These are phyloP conservation scores for Gobionotothen gibberifrons DNA, from an alignment of 2,797 vertebrate species.

Conservation along the genomic window DNA sequence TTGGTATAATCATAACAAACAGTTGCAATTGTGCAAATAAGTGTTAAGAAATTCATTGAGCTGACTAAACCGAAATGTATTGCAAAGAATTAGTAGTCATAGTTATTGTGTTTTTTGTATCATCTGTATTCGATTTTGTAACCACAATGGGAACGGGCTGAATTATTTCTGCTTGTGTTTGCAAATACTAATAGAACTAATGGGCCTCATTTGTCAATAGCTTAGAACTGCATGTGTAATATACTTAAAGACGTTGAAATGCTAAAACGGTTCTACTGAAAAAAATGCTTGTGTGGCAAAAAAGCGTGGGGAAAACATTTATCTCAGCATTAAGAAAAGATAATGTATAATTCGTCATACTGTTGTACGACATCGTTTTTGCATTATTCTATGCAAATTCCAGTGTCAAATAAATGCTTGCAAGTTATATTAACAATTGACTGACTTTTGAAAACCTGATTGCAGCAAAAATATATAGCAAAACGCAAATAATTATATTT, in stretches of 20 bases:
- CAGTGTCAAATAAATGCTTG: background rate
- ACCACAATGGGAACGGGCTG: background rate
- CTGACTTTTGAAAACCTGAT: background rate
- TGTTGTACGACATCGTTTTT: background rate
- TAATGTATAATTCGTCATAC: no score
- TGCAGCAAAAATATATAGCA: background rate
- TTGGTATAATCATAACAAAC: background rate
- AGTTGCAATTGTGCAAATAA: background rate
- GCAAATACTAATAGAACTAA: constrained; percentile 64
- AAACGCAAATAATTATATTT: background rate
- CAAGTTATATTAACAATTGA: background rate
- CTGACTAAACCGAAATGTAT: background rate
- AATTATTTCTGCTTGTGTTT: constrained; percentile 58
- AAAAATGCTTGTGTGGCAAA: constrained; percentile 26
- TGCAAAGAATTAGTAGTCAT: background rate
- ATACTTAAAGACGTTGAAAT: constrained; percentile 33
- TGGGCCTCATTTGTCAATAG: constrained; percentile 64
- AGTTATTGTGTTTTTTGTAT: background rate
- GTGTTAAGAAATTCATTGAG: background rate
- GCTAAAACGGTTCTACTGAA: constrained; percentile 45
- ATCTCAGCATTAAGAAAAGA: background rate
- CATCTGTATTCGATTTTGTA: background rate
- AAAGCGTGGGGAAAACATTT: constrained; percentile 7
- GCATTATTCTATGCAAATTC: background rate
- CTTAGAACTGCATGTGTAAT: constrained; percentile 40